Base-by-base conservation (phyloP, 1,140 invertebrate species). In the Limonius californicus region DNA sequence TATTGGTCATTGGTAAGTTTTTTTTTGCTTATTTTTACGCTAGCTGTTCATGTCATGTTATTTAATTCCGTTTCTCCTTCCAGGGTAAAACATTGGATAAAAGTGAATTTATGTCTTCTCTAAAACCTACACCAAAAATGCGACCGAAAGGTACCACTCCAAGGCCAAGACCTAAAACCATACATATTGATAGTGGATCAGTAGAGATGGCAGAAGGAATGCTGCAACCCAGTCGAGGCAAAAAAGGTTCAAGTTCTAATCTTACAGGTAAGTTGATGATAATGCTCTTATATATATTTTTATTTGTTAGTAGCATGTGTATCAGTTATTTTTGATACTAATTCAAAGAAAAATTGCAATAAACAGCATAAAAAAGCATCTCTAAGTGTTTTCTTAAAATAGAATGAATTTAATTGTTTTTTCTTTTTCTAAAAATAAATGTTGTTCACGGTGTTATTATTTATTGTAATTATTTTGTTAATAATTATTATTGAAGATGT, bases 91-190 rank as follows among this genome's bases (percentile, higher is more conserved):
- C 85, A 35, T 75, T 91, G 16, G 88, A 91, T 76, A 89, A 88
- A 68, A 66, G 78, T 39, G 88, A 90, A 67, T 75, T 89, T 63
- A 78, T 87, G 57, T 84, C 85, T 67, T 81, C 85, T 12, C 78
- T 88, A 68, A 86, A 76, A 70, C 74, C 80, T 50, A 79, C 81
- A 32, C 81, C 83, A 64, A 85, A 85, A 76, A 78, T 86, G 68
- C 73, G 87, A 65, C 80, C 79, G 59, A 86, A 85, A 75, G 82
- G 75, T 62, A 66, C 76, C 64, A 73, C 79, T 61, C 75, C 75
- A 70, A 81, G 90, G 57, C 89, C 89, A 53, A 79, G 91, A 27
- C 91, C 91, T 32, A 93, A 92, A 79, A 93, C 91, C 12, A 94
- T 94, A 63, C 91, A 93, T 70, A 90, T 92, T 53, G 91, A 93